These are phyloP conservation scores for Montifringilla adamsi DNA, from an alignment of 2,113 vertebrate species.

Conservation along the genomic window DNA sequence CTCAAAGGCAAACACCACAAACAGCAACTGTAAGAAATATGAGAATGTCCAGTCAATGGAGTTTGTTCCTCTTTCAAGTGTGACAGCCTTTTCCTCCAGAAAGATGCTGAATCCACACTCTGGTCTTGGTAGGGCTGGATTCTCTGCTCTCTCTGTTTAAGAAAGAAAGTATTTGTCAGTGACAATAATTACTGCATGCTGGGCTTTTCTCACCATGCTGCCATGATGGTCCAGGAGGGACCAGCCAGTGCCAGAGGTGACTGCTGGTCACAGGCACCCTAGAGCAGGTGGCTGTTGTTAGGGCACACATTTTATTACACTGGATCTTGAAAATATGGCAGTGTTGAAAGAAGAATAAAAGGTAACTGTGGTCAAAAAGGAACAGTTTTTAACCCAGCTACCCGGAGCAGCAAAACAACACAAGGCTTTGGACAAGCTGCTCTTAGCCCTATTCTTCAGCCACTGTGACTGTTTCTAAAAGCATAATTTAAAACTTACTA, in stretches of 20 bases:
- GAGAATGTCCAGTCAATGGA: not conserved
- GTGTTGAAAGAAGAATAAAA: not conserved
- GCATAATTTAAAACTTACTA: not conserved
- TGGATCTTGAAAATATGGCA: not conserved
- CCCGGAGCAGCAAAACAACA: not conserved
- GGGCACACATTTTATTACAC: not conserved
- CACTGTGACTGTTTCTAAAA: not conserved
- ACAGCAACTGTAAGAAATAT: not conserved
- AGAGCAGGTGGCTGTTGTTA: not conserved
- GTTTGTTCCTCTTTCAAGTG: not conserved
- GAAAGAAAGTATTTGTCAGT: not conserved
- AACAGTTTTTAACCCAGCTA: not conserved
- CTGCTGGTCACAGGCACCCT: not conserved
- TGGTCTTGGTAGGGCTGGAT: not conserved
- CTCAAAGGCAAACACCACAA: not conserved
- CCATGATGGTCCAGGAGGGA: rapidly evolving
- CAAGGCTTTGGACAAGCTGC: not conserved
- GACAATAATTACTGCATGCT: not conserved
- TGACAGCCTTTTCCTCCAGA: not conserved
- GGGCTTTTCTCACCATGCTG: not conserved
- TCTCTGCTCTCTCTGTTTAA: not conserved
- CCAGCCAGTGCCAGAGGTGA: not conserved
- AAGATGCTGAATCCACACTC: not conserved
- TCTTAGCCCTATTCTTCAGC: not conserved
- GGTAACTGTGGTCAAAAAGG: not conserved